These are phyloP conservation scores for Hippolais icterina DNA, from an alignment of 2,113 vertebrate genomes.

Conservation along the genomic window DNA sequence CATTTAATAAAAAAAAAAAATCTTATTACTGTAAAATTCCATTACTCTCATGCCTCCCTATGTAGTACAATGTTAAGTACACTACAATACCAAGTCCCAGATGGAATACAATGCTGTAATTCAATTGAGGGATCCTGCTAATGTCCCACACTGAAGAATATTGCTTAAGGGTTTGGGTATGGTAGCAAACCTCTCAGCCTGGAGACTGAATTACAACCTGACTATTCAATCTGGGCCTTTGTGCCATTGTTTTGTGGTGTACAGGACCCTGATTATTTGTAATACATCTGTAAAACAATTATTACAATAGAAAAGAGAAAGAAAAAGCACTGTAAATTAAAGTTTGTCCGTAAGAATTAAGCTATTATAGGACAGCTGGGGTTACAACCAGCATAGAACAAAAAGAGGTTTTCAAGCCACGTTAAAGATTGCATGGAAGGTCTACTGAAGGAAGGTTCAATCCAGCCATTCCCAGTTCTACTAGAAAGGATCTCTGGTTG, in stretches of 20 bases:
- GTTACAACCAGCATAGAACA: background rate
- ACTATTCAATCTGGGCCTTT: constrained; percentile 52
- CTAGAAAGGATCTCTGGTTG: background rate
- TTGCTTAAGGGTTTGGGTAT: constrained; percentile 81
- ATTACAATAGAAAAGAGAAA: constrained; percentile 43
- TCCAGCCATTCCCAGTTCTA: background rate
- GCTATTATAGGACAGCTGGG: background rate
- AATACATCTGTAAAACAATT: constrained; percentile 58
- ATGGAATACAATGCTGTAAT: constrained; percentile 83
- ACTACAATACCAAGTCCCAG: constrained; percentile 75
- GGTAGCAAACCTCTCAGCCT: constrained; percentile 75
- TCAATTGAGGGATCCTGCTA: constrained; percentile 79
- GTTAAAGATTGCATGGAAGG: background rate
- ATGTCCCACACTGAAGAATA: constrained; percentile 82
- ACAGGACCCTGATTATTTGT: constrained; percentile 21
- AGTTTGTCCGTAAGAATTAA: constrained; percentile 19
- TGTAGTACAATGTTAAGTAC: constrained; percentile 81
- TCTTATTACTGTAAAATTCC: constrained; percentile 75
- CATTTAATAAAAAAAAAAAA: constrained; percentile 73
- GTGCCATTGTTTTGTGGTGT: constrained; percentile 28
- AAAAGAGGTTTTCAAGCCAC: background rate
- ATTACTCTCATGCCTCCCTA: constrained; percentile 75
- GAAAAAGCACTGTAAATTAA: constrained; percentile 20
- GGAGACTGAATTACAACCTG: constrained; percentile 74
- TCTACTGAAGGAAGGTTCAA: background rate